Conservation (phyloP, 2,797 vertebrate species). For the Botia almorhae region DNA sequence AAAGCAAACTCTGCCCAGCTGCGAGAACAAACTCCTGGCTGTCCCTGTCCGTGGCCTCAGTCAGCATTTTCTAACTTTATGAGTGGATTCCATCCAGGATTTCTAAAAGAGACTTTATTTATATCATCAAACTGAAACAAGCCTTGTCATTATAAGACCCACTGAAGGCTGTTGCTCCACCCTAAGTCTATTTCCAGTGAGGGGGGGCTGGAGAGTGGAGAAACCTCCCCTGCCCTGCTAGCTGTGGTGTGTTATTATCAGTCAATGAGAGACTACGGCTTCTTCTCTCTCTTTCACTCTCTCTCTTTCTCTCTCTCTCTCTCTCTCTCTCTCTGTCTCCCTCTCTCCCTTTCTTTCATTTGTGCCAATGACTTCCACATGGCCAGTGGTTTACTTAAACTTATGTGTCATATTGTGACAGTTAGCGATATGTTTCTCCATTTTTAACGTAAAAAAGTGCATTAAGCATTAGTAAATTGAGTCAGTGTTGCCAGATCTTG, state of each 20-base stretch:
- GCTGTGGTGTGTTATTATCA: constrained; percentile 56
- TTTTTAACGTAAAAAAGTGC: too few relatives aligned
- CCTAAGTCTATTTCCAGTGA: constrained; percentile 60
- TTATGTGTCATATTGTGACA: neutral
- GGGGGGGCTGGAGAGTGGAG: constrained; percentile 22
- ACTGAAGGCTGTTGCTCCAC: constrained; percentile 45
- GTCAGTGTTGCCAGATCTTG: too few relatives aligned
- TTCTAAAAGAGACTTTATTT: constrained; percentile 53
- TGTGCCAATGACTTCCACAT: constrained; percentile 51
- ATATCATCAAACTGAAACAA: constrained; percentile 51
- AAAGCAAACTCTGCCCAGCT: neutral
- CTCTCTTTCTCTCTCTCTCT: neutral
- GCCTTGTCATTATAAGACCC: constrained; percentile 61
- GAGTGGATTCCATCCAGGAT: constrained; percentile 47
- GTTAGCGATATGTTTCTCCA: too few relatives aligned
- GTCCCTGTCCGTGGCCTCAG: constrained; percentile 13
- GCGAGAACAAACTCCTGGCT: constrained; percentile 27
- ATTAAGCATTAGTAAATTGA: too few relatives aligned
- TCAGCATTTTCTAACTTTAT: constrained; percentile 29
- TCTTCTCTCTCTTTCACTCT: constrained; percentile 29
- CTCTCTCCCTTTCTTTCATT: constrained; percentile 6
- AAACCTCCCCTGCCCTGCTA: constrained; percentile 46
- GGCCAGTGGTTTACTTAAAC: constrained; percentile 20
- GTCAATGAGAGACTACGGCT: constrained; percentile 56
- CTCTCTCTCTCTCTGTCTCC: neutral